phyloP scores from a whole-genome alignment of 2,113 vertebrate species.

The Bombycilla garrulus region DNA sequence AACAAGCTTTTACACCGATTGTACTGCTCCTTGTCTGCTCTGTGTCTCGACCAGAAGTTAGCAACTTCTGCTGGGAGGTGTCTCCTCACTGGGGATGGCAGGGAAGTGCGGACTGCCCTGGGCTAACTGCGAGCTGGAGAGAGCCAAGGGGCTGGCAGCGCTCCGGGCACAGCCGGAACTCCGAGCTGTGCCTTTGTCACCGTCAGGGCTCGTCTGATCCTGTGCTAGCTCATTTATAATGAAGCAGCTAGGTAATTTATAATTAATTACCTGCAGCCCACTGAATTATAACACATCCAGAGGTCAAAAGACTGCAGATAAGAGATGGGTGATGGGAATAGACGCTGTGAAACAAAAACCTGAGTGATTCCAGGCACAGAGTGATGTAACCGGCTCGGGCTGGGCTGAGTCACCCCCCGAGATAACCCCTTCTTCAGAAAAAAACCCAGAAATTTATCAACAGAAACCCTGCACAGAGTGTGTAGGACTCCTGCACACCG shows the following conservation, averaged over 20 bases:
- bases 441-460: neutral
- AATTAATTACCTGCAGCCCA: neutral
- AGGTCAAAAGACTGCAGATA: neutral
- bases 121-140: neutral
- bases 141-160: neutral
- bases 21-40: neutral
- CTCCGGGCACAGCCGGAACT: neutral
- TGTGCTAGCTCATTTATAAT: neutral
- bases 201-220: neutral
- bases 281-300: neutral
- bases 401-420: neutral
- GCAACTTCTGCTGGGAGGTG: neutral
- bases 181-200: neutral
- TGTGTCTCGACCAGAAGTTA: neutral
- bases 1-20: neutral
- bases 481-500: neutral
- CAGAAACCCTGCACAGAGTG: accelerated
- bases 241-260: neutral
- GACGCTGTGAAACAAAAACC: neutral
- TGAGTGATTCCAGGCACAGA: neutral
- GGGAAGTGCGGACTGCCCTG: neutral
- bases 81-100: neutral
- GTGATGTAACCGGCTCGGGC: neutral
- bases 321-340: neutral
- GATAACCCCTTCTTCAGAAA: neutral